Evolutionary conservation across 2,113 vertebrate species (phyloP), one percentile per base, ranked within the genome.

Genomic region (Sander lucioperca): DNA sequence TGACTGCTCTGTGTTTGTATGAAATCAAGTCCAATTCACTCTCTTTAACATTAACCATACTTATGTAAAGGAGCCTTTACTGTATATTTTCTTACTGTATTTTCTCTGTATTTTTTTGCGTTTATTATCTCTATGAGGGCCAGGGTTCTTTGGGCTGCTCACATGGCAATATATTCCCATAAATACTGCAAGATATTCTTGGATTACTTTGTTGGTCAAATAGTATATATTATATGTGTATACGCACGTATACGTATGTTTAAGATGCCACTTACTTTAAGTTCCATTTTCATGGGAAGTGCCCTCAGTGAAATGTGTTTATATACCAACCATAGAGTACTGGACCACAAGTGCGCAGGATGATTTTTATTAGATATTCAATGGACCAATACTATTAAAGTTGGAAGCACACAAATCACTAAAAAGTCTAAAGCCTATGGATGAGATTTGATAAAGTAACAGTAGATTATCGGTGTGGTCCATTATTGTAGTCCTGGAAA

Each of bases 1-100:
- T 1, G 6, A 53, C 25, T 68, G 36, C 4, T 50, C 48, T 47
- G 36, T 76, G 8, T 62, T 43, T 45, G 3, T 54, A n/a, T 14
- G 3, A 25, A 64, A 45, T 58, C 10, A 25, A n/a, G 18, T 65
- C 45, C 21, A 23, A 27, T 15, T 33, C 53, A 48, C 10, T 30
- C 8, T 15, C 21, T 53, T 58, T 76, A 11, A 23, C 39, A 67
- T 25, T 1, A 39, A 21, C 25, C 21, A 36, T 16, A 15, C 15
- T 50, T 59, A 23, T 59, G 1, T 62, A 23, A 45, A n/a, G 10
- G 12, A 21, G 2, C 39, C 7, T 59, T 14, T 27, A 27, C 27
- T 27, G 27, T 33, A 11, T 47, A 5, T 80, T 77, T 63, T 70
- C 48, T 81, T 6, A 58, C 15, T 78, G 56, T 58, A 4, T 59